A percentile compares a stretch with the other conserved stretches of the same genome.
Conservation (phyloP, 2,797 vertebrate genomes). For the Tapirus indicus region DNA sequence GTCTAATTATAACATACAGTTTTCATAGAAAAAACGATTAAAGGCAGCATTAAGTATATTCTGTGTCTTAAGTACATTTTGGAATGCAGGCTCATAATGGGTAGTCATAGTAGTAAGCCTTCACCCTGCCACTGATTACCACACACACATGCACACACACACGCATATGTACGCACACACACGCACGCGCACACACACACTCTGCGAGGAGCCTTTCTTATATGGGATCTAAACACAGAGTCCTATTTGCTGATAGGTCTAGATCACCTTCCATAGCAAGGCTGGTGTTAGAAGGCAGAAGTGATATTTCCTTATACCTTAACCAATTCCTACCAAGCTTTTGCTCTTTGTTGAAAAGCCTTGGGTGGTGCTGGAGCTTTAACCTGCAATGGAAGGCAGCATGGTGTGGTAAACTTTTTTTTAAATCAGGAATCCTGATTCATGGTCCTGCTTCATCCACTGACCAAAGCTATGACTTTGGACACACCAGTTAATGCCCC, state of each 20-base stretch:
- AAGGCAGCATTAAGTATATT: not conserved
- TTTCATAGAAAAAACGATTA: conserved; percentile 60
- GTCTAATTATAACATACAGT: not conserved
- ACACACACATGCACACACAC: not conserved
- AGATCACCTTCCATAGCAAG: not conserved
- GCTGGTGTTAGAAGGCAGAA: not conserved
- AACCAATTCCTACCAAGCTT: not conserved
- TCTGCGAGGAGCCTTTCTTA: not conserved
- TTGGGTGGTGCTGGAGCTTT: not conserved
- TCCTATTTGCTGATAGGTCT: not conserved
- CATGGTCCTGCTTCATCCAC: not conserved
- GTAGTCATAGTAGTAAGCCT: not conserved
- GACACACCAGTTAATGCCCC: not conserved
- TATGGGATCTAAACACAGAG: not conserved
- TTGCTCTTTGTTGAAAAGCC: not conserved
- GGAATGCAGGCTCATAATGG: not conserved
- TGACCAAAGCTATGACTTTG: not conserved
- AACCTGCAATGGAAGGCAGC: not conserved
- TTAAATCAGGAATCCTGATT: not conserved
- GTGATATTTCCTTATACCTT: not conserved
- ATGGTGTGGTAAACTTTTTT: not conserved
- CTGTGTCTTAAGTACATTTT: conserved; percentile 5
- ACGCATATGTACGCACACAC: not conserved
- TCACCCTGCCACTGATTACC: not conserved
- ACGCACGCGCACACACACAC: not conserved